Conservation (phyloP, 2,113 vertebrate species). For the Cyprinodon variegatus region DNA sequence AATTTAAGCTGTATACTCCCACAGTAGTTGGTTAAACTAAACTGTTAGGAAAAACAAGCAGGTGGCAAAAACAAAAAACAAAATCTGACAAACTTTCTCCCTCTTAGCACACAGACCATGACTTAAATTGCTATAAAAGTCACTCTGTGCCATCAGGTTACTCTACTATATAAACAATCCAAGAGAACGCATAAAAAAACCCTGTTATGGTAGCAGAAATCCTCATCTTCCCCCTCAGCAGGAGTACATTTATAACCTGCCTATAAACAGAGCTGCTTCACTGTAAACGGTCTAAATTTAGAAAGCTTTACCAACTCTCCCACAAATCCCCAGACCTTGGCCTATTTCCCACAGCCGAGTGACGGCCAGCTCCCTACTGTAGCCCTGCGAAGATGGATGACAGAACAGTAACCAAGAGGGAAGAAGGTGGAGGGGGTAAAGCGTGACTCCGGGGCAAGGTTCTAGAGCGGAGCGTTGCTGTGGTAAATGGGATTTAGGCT, state of each 20-base stretch:
- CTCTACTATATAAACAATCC: constrained; percentile 10
- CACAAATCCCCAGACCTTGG: constrained; percentile 73
- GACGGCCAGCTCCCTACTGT: constrained; percentile 42
- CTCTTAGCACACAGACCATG: not conserved
- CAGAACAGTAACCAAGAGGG: constrained; percentile 32
- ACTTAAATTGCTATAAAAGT: not conserved
- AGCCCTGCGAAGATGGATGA: constrained; percentile 51
- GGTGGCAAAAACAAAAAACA: not conserved
- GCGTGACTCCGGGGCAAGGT: constrained; percentile 58
- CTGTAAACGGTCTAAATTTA: constrained; percentile 68
- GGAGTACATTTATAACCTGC: constrained; percentile 35
- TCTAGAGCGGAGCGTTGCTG: constrained; percentile 28
- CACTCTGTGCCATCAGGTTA: not conserved
- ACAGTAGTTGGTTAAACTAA: too few relatives aligned
- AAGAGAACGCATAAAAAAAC: constrained; percentile 7
- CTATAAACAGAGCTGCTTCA: constrained; percentile 51
- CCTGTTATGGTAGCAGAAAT: constrained; percentile 7
- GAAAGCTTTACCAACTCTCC: constrained; percentile 65
- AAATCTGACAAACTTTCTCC: not conserved
- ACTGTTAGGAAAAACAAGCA: not conserved
- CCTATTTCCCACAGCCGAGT: constrained; percentile 65
- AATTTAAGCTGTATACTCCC: too few relatives aligned
- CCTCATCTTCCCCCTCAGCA: constrained; percentile 15
- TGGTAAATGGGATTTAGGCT: constrained; percentile 69
- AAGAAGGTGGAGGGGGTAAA: not conserved